Conservation (phyloP, 1,140 invertebrate genomes). For the Tenebrio molitor region DNA sequence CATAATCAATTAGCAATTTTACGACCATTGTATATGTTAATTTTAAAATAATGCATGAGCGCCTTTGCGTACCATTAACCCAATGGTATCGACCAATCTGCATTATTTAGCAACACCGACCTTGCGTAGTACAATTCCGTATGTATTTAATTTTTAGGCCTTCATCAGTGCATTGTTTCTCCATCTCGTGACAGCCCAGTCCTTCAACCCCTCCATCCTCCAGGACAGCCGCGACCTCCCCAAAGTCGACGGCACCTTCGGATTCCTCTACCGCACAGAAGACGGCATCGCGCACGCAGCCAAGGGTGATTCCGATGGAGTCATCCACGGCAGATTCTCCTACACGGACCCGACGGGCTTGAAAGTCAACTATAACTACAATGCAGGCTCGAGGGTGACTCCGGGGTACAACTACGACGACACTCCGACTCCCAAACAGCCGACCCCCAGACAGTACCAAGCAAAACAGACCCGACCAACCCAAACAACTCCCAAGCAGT, state of each 20-base stretch:
- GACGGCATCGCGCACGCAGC: conserved; percentile 64
- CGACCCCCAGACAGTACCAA: neutral
- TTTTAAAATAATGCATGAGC: conserved; percentile 12
- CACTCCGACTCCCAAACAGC: neutral
- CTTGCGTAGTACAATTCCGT: conserved; percentile 24
- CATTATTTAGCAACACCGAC: conserved; percentile 37
- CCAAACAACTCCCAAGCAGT: neutral
- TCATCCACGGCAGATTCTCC: conserved; percentile 62
- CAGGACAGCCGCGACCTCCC: conserved; percentile 58
- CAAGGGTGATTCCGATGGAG: conserved; percentile 60
- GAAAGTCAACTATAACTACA: conserved; percentile 65
- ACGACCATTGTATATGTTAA: conserved; percentile 1
- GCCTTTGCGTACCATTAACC: conserved; percentile 46
- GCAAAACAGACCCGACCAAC: neutral
- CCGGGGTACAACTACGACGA: conserved; percentile 57
- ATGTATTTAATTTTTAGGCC: conserved; percentile 24
- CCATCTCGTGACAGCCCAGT: conserved; percentile 47
- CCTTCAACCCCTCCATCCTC: conserved; percentile 55
- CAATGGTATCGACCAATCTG: conserved; percentile 45
- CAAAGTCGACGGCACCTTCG: conserved; percentile 59
- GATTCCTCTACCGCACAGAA: conserved; percentile 64
- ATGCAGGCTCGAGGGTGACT: conserved; percentile 60
- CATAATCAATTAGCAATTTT: no score
- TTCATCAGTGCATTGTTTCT: conserved; percentile 47
- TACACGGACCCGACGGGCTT: conserved; percentile 65